Evolutionary conservation across 2,797 vertebrate genomes (phyloP), one percentile per base, ranked within the genome.

Genomic region (Pipistrellus pipistrellus): DNA sequence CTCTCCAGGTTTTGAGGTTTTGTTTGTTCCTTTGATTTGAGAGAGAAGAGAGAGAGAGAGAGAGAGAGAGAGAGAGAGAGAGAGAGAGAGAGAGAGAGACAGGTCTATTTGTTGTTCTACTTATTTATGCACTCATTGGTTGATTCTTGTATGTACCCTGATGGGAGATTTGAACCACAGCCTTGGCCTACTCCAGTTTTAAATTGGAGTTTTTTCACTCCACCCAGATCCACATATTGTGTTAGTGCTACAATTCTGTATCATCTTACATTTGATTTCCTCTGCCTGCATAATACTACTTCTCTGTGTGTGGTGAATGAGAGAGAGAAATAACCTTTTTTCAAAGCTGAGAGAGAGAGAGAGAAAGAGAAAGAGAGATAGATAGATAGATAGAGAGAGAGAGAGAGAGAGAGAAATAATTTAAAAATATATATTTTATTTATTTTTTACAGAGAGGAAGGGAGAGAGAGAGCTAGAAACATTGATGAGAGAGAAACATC

Each of bases 211-310:
- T 81, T 88, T 73, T 78, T n/a, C 10, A 71, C 15, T n/a, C 32
- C 6, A 18, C 7, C 11, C 9, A 51, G 44, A 48, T n/a, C 25
- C 17, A 64, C 55, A 20, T 32, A 51, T 83, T 86, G 51, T 66
- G 68, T 82, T 95, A 76, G 38, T 44, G 8, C 18, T 78, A 25
- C 30, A 64, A 1, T 62, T 86, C 11, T 35, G 0, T 88, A 41
- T 41, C 38, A 78, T 35, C 27, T 89, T 69, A 72, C 41, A 68
- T 88, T 88, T 85, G 17, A 62, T 83, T 78, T 84, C 94, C 10
- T 48, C 38, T 59, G n/a, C n/a, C 32, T 66, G 8, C 4, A n/a
- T 69, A 48, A 76, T 38, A 92, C 14, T 68, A 23, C 6, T 64
- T 48, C 1, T 44, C 17, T 81, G 57, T 53, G 15, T 86, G 55